phyloP scores from a whole-genome alignment of 2,797 vertebrate species.

The Sternarchorhynchus goeldii region DNA sequence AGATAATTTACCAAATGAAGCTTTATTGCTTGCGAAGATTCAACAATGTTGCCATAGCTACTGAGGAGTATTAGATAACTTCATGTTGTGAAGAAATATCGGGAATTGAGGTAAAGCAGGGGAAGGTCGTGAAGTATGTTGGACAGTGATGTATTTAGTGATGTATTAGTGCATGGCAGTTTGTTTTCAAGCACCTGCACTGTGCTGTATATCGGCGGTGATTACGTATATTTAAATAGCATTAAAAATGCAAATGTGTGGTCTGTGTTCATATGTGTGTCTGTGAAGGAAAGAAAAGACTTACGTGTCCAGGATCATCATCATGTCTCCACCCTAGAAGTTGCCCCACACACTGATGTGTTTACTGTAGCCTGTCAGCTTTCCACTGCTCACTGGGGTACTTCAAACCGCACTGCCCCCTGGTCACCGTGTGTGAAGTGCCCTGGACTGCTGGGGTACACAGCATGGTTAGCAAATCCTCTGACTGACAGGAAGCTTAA shows the following conservation, averaged over 20 bases:
- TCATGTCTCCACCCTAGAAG: slow-evolving; percentile 50
- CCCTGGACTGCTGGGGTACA: slow-evolving; percentile 37
- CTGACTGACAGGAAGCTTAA: slow-evolving; percentile 64
- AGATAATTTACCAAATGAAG: slow-evolving; percentile 58
- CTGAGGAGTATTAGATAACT: slow-evolving; percentile 55
- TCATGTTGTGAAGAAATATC: slow-evolving; percentile 27
- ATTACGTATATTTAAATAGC: not conserved
- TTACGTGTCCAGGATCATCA: slow-evolving; percentile 21
- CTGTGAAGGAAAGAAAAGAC: not conserved
- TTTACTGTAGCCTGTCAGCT: slow-evolving; percentile 43
- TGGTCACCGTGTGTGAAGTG: slow-evolving; percentile 61
- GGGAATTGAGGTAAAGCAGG: not conserved
- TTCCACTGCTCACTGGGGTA: slow-evolving; percentile 35
- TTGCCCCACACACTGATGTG: slow-evolving; percentile 46
- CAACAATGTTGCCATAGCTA: slow-evolving; percentile 70
- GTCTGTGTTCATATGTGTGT: not conserved
- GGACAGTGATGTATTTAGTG: no score
- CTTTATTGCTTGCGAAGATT: slow-evolving; percentile 64
- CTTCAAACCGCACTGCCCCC: slow-evolving; percentile 63
- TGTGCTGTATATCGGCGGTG: no score
- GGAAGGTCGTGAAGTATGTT: slow-evolving; percentile 4
- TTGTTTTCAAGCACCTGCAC: no score
- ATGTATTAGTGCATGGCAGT: no score
- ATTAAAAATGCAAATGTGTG: not conserved
- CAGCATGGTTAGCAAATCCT: slow-evolving; percentile 60